phyloP scores from a whole-genome alignment of 2,888 invertebrate species.

The Drosophila merina region DNA sequence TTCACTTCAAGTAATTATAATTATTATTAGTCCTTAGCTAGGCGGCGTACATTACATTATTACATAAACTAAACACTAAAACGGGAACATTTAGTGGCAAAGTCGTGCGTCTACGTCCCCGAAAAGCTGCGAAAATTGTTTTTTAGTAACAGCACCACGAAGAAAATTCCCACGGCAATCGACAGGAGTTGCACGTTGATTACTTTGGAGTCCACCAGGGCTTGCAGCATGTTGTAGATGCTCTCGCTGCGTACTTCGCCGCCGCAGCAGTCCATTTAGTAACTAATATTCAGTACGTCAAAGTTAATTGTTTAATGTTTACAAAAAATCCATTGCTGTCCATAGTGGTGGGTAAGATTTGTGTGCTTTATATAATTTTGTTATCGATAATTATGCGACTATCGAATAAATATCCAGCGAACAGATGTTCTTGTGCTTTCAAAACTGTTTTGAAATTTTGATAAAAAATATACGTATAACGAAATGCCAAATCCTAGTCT shows the following conservation, averaged over 20 bases:
- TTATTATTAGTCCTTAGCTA: slow-evolving; percentile 64
- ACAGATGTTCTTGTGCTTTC: not conserved
- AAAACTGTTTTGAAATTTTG: not conserved
- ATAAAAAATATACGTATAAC: too few species aligned
- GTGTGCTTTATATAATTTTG: not conserved
- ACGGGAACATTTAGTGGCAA: not conserved
- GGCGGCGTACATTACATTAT: slow-evolving; percentile 69
- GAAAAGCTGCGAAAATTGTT: slow-evolving; percentile 81
- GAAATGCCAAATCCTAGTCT: too few species aligned
- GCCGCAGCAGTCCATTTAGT: slow-evolving; percentile 80
- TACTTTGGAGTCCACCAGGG: slow-evolving; percentile 81
- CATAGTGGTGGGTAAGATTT: slow-evolving; percentile 3
- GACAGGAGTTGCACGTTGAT: slow-evolving; percentile 81
- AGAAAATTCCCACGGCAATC: slow-evolving; percentile 82
- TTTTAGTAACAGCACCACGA: slow-evolving; percentile 81
- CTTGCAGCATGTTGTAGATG: slow-evolving; percentile 80
- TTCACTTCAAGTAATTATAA: slow-evolving; percentile 42
- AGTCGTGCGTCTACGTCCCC: slow-evolving; percentile 68
- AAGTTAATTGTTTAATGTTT: slow-evolving; percentile 43
- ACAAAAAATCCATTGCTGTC: slow-evolving; percentile 31
- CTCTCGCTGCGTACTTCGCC: slow-evolving; percentile 78
- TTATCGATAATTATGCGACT: not conserved
- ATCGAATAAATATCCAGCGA: not conserved
- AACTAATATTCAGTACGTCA: slow-evolving; percentile 22
- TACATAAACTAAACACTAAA: slow-evolving; percentile 56